Percentiles rank a stretch among this genome's conserved stretches.
Evolutionary conservation across 2,888 invertebrate genomes (phyloP).

Genomic region (Serripes groenlandicus): DNA sequence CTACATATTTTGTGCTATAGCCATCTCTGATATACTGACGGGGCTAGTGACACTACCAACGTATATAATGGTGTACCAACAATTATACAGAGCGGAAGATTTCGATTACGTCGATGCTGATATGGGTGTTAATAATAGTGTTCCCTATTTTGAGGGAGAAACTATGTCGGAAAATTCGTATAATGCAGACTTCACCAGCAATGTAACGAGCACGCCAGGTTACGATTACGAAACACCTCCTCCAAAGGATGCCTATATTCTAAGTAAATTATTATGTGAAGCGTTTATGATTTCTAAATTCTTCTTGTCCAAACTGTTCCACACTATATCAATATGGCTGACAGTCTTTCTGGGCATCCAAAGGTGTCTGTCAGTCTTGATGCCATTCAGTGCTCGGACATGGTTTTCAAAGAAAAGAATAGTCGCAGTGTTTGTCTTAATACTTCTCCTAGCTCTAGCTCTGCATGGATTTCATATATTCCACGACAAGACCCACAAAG

Average conservation of each 20-base stretch:
- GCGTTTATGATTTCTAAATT: conserved; percentile 50
- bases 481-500: conserved; percentile 14
- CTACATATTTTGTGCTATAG: no score
- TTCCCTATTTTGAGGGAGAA: background rate
- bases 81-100: background rate
- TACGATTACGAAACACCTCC: background rate
- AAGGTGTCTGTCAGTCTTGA: conserved; percentile 36
- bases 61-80: conserved; percentile 30
- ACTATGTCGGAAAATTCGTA: background rate
- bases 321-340: conserved; percentile 67
- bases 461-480: conserved; percentile 36
- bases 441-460: conserved; percentile 15
- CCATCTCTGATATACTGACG: no score
- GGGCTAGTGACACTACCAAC: no score
- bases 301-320: conserved; percentile 58
- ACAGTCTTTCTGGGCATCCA: conserved; percentile 66
- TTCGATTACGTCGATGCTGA: background rate
- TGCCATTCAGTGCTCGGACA: conserved; percentile 23
- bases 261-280: conserved; percentile 27
- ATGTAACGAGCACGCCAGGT: background rate
- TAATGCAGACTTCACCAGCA: background rate
- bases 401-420: conserved; percentile 19
- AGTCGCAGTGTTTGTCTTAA: conserved; percentile 1
- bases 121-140: background rate
- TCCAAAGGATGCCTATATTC: background rate